Evolutionary conservation across 2,113 vertebrate genomes (phyloP), one percentile per base, ranked within the genome.

Genomic region (Turnix velox): DNA sequence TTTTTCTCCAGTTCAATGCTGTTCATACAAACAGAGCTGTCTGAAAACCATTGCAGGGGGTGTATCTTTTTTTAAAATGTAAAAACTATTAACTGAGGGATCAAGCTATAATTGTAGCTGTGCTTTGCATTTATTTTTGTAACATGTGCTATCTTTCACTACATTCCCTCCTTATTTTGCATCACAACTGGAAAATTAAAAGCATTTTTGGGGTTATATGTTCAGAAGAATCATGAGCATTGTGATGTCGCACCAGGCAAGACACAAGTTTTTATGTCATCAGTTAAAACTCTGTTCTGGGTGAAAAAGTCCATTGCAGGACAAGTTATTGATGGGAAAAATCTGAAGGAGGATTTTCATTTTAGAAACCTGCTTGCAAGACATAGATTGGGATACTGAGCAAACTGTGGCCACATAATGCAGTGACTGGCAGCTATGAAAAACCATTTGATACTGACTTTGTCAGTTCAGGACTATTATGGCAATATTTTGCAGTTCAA

Each of bases 371-470:
- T 33, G 40, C 55, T 80, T 71, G 52, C 14, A 37, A 57, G 58
- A 87, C 54, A 43, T 30, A 35, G 22, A 73, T 14, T 59, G 74
- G 68, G 63, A 59, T 37, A 77, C 2, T 54, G 88, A 63, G 33
- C 67, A 90, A 80, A 93, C 62, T 86, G 35, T 90, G 88, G 78
- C 90, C 76, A 65, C 49, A 80, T 88, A 78, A 74, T 77, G 66
- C 78, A 69, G 58, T 81, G n/a, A 69, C 25, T 35, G 68, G 55
- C 58, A 67, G 91, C 87, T 92, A 77, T 14, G 42, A 84, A 94
- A 97, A 97, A 97, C 76, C 78, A 96, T 96, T 97, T 96, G 88
- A 95, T 95, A 93, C 63, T 90, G 84, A 75, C 19, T 93, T 94
- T 59, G 76, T 94, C 76, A 73, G 62, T 95, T 97, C 77, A 54